Conservation (phyloP, 2,113 vertebrate genomes). For the Thunnus maccoyii region DNA sequence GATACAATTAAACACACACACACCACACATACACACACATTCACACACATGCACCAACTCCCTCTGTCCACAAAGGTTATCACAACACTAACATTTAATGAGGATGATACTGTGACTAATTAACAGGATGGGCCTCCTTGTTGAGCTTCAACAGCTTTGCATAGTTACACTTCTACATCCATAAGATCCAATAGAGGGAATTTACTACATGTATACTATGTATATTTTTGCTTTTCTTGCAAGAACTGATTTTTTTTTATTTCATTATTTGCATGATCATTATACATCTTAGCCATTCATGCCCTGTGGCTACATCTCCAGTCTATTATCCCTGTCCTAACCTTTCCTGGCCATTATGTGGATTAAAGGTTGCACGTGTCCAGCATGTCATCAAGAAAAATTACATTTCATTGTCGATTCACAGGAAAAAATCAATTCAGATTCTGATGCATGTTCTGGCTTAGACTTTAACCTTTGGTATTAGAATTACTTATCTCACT, state of each 20-base stretch:
- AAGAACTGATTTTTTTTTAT: not conserved
- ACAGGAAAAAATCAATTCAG: conserved; percentile 24
- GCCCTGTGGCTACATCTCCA: conserved; percentile 26
- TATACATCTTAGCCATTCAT: conserved; percentile 4
- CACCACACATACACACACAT: conserved; percentile 3
- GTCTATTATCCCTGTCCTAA: conserved; percentile 60
- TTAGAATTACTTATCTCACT: not conserved
- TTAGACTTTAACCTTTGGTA: conserved; percentile 12
- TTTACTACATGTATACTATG: not conserved
- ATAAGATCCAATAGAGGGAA: not conserved
- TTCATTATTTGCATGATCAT: not conserved
- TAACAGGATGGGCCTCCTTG: conserved; percentile 7
- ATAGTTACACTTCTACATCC: not conserved
- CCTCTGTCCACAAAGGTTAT: conserved; percentile 51
- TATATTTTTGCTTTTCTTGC: too few species aligned
- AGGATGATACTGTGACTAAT: conserved; percentile 53
- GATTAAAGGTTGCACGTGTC: conserved; percentile 54
- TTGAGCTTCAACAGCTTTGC: not conserved
- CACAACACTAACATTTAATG: conserved; percentile 49
- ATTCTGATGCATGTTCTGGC: conserved; percentile 18
- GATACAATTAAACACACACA: conserved; percentile 67
- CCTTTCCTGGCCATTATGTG: conserved; percentile 37
- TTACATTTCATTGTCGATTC: conserved; percentile 24
- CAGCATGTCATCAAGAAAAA: conserved; percentile 47
- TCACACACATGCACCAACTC: conserved; percentile 2